Evolutionary conservation across 2,113 vertebrate species (phyloP).

Genomic region (Amia ocellicauda): DNA sequence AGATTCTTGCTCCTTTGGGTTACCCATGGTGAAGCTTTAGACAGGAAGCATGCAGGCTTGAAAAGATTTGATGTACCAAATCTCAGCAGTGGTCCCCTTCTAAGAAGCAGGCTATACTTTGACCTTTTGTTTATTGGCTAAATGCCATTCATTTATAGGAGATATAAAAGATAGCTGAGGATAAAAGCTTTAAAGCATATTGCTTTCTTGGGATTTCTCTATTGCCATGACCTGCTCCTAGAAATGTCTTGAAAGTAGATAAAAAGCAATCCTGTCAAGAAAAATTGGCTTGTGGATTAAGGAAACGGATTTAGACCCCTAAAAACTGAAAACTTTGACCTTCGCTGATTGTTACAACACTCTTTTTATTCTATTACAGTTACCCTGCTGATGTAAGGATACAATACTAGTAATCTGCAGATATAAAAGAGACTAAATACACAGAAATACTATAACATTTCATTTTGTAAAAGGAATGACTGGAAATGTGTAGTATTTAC

Average conservation of each 20-base stretch:
- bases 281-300: constrained; percentile 44
- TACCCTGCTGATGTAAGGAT: no score
- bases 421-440: no score
- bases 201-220: background rate
- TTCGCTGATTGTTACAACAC: constrained; percentile 43
- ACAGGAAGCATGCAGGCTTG: background rate
- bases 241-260: constrained; percentile 40
- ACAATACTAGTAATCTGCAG: no score
- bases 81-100: constrained; percentile 6
- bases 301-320: constrained; percentile 6
- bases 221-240: constrained; percentile 17
- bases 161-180: background rate
- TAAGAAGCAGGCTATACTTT: background rate
- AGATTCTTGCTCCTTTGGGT: background rate
- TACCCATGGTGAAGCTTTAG: background rate
- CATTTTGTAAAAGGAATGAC: no score
- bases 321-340: constrained; percentile 41
- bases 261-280: constrained; percentile 17
- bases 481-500: no score
- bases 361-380: constrained; percentile 46
- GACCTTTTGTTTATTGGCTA: constrained; percentile 13
- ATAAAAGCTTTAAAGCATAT: background rate
- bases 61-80: no score
- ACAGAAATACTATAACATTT: no score
- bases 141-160: background rate